Base-by-base conservation (phyloP, 2,888 invertebrate genomes). In the Cryptocephalus primarius region DNA sequence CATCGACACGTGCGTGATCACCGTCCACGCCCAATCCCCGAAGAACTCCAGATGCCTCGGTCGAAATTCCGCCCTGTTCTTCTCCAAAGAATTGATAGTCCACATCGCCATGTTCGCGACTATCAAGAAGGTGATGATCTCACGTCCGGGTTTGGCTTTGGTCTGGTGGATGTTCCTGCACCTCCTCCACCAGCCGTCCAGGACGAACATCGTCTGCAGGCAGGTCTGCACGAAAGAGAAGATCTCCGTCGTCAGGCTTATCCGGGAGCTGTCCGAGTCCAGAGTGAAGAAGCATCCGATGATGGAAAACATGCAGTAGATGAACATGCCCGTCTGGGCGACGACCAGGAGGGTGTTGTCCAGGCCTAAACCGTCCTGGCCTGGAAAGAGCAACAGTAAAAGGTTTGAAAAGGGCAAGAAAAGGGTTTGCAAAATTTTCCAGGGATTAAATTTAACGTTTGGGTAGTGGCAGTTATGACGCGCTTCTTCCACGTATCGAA, bases 1-100 rank as follows among this genome's bases (percentile, higher is more conserved):
- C 85, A 92, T 91, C 1, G 90, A 90, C 1, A 94, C 89, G 64
- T 94, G 92, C 0, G 90, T 92, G 50, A 94, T 92, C 50, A 94
- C 91, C 10, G 92, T 91, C 93, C 93, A 94, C 33, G 91, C 91
- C 91, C 91, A 92, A 36, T 89, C 73, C 0, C 92, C 92, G 61
- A 91, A 93, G 71, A 94, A 93, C 63, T 89, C 85, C 55, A 92
- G 71, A 69, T 94, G 93, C 39, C 92, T 86, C 8, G 92, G 92
- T 67, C 92, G 89, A 8, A 90, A 90, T 63, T 92, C 91, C 0
- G 92, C 88, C 14, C 91, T 75, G 1, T 89, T 88, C 60, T 92
- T 92, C 67, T 93, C 92, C 62, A 94, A 72, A 1, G 92, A 92
- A 64, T 91, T 92, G 53, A 95, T 88, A 8, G 90, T 88, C 91